Conservation (phyloP, 2,888 invertebrate species). For the Hemithea aestivaria region DNA sequence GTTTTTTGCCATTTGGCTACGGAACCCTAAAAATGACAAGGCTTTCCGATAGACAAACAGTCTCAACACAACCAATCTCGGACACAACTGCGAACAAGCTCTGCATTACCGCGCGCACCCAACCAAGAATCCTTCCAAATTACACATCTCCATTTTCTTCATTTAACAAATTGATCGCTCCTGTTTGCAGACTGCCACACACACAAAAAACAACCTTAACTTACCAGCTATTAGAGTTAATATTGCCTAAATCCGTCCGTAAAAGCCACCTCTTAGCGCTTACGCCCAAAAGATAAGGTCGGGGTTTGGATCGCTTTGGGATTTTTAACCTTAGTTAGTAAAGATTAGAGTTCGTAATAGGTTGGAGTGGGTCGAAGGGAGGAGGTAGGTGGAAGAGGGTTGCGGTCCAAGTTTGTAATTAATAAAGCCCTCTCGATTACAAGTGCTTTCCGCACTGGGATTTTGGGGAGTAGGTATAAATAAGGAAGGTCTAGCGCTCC, state of each 20-base stretch:
- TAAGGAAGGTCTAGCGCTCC: conserved; percentile 5
- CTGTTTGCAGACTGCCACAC: conserved; percentile 41
- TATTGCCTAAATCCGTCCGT: conserved; percentile 34
- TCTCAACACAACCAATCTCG: conserved; percentile 25
- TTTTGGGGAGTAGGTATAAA: conserved; percentile 34
- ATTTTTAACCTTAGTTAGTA: conserved; percentile 63
- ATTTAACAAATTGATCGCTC: conserved; percentile 75
- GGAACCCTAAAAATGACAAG: conserved; percentile 21
- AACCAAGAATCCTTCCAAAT: conserved; percentile 59
- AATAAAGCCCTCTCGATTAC: conserved; percentile 78
- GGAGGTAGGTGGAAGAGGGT: conserved; percentile 41
- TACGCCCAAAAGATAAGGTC: conserved; percentile 74
- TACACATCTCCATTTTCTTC: conserved; percentile 73
- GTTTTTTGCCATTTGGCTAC: too few species aligned
- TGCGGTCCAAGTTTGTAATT: conserved; percentile 78
- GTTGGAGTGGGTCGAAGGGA: conserved; percentile 36
- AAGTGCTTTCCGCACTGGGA: conserved; percentile 69
- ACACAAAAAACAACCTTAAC: conserved; percentile 39
- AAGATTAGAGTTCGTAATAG: conserved; percentile 56
- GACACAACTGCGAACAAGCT: conserved; percentile 52
- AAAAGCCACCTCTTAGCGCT: conserved; percentile 41
- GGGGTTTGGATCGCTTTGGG: conserved; percentile 49
- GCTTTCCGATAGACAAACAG: too few species aligned
- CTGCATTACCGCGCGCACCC: conserved; percentile 43
- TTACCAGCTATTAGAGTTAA: conserved; percentile 38